Base-by-base conservation (phyloP, 2,797 vertebrate species). In the Chloroceryle amazona region DNA sequence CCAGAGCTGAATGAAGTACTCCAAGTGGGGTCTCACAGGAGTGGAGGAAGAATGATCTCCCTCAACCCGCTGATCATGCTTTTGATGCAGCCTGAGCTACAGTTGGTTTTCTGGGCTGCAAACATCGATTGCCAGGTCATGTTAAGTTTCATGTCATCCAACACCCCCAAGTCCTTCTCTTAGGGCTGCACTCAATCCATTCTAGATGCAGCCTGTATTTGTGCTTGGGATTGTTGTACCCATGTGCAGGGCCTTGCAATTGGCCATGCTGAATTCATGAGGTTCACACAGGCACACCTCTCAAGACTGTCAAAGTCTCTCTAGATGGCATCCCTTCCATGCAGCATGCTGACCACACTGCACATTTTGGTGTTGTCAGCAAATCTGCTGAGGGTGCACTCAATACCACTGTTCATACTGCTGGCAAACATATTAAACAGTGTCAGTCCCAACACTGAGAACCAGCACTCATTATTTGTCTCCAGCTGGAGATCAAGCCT, bases 381-480 rank as follows among this genome's bases (percentile, higher is more conserved):
- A 51, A 46, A 29, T 33, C 16, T 51, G 33, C 33, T 29, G 26
- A 51, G 33, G 25, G 19, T 37, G 33, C 26, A 21, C 13, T 49
- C 44, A 37, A 37, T 37, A 14, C 19, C 33, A 37, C 26, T 37
- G 33, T 37, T 14, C 47, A 22, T 11, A 13, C 21, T 6, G 9
- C n/a, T 35, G 37, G 37, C 33, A 35, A 68, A 21, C 16, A 39
- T 19, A 13, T 51, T 22, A 51, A 51, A 22, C 47, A 68, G 47
- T 4, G 0, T 33, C 7, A 2, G 33, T 22, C 33, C 26, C n/a
- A 49, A 19, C 9, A 17, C 23, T 14, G 2, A 67, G 46, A 25
- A 35, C 20, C 26, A 9, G 25, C 46, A 11, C 13, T 49, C 46
- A 8, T 49, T 25, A 49, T 33, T 16, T 26, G 10, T 29, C 47